phyloP scores from a whole-genome alignment of 64 coral and sea anemone species.

The Porites australiensis region DNA sequence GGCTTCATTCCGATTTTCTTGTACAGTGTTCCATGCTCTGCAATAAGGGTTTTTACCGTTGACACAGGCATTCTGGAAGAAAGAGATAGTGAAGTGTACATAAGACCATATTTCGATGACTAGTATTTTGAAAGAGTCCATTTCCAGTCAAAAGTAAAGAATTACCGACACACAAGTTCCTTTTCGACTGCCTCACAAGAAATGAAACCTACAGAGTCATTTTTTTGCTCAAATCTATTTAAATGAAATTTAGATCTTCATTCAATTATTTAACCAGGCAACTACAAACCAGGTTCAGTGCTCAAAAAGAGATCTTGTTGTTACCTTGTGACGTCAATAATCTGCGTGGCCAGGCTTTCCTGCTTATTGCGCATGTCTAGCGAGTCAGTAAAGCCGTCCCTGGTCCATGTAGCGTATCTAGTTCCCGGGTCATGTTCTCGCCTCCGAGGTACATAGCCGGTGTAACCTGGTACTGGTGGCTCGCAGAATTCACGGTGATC shows the following conservation, averaged over 20 bases:
- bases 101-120: too few relatives aligned
- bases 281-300: too few relatives aligned
- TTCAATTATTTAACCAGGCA: too few relatives aligned
- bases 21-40: conserved; percentile 82
- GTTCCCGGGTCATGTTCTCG: conserved; percentile 82
- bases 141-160: too few relatives aligned
- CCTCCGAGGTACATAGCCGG: conserved; percentile 87
- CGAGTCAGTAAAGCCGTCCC: conserved; percentile 81
- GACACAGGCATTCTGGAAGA: conserved; percentile 31
- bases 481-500: conserved; percentile 88
- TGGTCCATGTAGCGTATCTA: conserved; percentile 86
- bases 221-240: too few relatives aligned
- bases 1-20: conserved; percentile 87
- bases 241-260: too few relatives aligned
- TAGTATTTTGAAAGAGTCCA: too few relatives aligned
- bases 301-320: background rate
- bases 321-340: conserved; percentile 58
- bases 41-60: conserved; percentile 58
- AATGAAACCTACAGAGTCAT: too few relatives aligned
- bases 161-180: too few relatives aligned
- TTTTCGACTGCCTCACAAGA: too few relatives aligned
- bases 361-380: conserved; percentile 86
- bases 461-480: conserved; percentile 84
- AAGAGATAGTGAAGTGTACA: background rate
- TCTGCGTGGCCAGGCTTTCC: conserved; percentile 76